These are phyloP conservation scores for Drosophila kambysellisi DNA, from an alignment of 2,888 invertebrate species.

Conservation along the genomic window DNA sequence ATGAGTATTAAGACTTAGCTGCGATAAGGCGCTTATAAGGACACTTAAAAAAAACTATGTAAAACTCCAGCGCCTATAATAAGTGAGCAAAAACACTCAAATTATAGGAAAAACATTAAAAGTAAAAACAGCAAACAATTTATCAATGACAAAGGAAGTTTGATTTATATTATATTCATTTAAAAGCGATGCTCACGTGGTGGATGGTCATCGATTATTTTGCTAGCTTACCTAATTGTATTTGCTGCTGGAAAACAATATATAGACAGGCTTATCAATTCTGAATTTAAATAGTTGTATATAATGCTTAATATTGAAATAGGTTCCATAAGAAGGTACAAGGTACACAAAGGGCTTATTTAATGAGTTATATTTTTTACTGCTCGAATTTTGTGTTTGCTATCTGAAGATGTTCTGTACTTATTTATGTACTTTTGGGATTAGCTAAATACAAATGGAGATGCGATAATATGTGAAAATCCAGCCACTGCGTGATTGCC, in stretches of 20 bases:
- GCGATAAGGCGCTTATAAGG: neutral
- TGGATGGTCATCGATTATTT: slow-evolving; percentile 61
- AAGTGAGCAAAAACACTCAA: slow-evolving; percentile 7
- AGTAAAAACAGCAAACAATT: slow-evolving; percentile 33
- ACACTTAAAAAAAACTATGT: neutral
- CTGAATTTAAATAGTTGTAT: neutral
- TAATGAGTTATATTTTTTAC: neutral
- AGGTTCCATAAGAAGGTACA: neutral
- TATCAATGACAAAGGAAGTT: slow-evolving; percentile 62
- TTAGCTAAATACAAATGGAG: neutral
- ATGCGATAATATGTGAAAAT: neutral
- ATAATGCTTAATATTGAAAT: neutral
- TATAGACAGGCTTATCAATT: too few relatives aligned
- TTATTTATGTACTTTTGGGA: neutral
- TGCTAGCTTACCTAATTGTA: slow-evolving; percentile 58
- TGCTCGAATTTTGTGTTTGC: neutral
- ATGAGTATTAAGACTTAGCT: neutral
- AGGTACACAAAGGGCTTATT: neutral
- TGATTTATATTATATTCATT: neutral
- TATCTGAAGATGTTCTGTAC: neutral
- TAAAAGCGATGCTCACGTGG: neutral
- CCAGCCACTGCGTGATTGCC: neutral
- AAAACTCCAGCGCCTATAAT: slow-evolving; percentile 8
- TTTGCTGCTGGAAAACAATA: slow-evolving; percentile 31
- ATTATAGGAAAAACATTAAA: neutral